Percentiles rank a stretch among this genome's conserved stretches.
phyloP scores from a whole-genome alignment of 1,140 invertebrate genomes.

The Pogonomyrmex barbatus region DNA sequence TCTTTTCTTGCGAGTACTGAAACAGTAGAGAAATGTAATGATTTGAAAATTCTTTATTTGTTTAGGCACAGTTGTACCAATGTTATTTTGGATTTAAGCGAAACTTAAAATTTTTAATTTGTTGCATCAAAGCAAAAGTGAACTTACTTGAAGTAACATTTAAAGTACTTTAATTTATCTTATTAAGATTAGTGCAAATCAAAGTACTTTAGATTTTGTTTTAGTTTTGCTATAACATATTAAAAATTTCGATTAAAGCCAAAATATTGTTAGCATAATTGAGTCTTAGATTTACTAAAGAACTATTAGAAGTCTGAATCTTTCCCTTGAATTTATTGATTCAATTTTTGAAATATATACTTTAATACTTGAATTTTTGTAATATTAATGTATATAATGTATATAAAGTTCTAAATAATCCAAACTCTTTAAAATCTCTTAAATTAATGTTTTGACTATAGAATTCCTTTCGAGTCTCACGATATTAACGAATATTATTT shows the following conservation, averaged over 20 bases:
- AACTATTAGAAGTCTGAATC: background rate
- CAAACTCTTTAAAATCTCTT: background rate
- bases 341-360: background rate
- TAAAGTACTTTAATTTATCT: too few species aligned
- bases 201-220: too few species aligned
- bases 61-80: too few species aligned
- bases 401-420: background rate
- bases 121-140: too few species aligned
- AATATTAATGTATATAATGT: background rate
- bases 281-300: background rate
- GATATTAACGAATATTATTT: background rate
- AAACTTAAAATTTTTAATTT: too few species aligned
- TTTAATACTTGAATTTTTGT: background rate
- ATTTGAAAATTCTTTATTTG: background rate
- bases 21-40: background rate
- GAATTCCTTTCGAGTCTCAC: background rate
- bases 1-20: constrained; percentile 76
- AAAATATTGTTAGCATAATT: too few species aligned
- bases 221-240: too few species aligned
- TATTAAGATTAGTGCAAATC: too few species aligned
- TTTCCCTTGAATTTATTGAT: background rate
- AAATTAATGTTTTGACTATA: background rate
- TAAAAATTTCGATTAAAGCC: too few species aligned
- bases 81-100: too few species aligned
- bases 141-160: too few species aligned